These are phyloP conservation scores for Catostomus latipinnis DNA, from an alignment of 2,797 vertebrate species.

Conservation along the genomic window DNA sequence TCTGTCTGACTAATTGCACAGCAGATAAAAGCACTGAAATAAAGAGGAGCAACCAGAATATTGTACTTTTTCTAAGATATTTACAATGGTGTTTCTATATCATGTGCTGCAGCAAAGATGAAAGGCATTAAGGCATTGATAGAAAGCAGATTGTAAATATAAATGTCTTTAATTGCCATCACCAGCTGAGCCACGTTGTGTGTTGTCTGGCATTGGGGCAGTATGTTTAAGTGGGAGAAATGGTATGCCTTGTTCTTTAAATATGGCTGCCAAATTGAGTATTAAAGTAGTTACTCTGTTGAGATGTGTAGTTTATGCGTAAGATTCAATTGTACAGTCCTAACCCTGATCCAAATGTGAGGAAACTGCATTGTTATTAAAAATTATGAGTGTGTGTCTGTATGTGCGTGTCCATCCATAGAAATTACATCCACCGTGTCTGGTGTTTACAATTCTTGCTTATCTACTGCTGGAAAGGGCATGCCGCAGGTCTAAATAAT, in stretches of 20 bases:
- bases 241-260: too few species aligned
- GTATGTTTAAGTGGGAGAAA: too few species aligned
- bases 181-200: too few species aligned
- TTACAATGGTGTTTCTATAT: not conserved
- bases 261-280: not conserved
- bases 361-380: not conserved
- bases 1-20: not conserved
- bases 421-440: slow-evolving; percentile 37
- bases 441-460: slow-evolving; percentile 31
- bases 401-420: not conserved
- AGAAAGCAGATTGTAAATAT: too few species aligned
- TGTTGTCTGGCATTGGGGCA: too few species aligned
- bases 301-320: not conserved
- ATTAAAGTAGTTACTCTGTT: slow-evolving; percentile 11
- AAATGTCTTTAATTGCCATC: too few species aligned
- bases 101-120: too few species aligned
- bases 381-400: not conserved
- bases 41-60: too few species aligned
- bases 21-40: not conserved
- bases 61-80: too few species aligned
- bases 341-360: not conserved
- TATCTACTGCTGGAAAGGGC: slow-evolving; percentile 40
- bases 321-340: not conserved
- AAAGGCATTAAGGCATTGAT: too few species aligned
- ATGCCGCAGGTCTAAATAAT: slow-evolving; percentile 49